Base-by-base conservation (phyloP, 1,140 invertebrate species). In the Danaus plexippus region DNA sequence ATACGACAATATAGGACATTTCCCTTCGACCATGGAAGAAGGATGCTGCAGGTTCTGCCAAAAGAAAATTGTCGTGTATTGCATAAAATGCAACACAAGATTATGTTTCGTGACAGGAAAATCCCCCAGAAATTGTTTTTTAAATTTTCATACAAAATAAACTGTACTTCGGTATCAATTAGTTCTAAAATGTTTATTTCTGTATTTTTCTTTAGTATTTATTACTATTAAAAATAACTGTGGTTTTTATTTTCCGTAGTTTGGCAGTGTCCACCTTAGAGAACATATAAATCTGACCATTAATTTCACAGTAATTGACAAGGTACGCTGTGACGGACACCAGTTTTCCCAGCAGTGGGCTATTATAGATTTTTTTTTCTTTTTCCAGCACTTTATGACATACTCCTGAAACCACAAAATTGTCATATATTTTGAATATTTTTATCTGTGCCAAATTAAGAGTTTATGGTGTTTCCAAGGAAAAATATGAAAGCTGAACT, bases 391-490 rank as follows among this genome's bases (percentile, higher is more conserved):
- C 51, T 54, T 54, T 55, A 51, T 52, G 54, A 54, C 54, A 57
- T 54, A 60, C 42, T 9, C 50, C 43, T 53, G 54, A 64, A 59
- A 40, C 49, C 54, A 52, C 47, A 49, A 53, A 64, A 60, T 56
- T 57, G 54, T 60, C 47, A 57, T 47, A 54, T 60, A 54, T 60
- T 64, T 57, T 57, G 47, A 54, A 64, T 57, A 60, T 64, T 64
- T 64, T 64, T 64, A 54, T 56, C 50, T 40, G 47, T 60, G 57
- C 57, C 53, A 64, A 64, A 59, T 64, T 59, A 64, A 64, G 54
- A 57, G 57, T 62, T 76, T 57, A 60, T 83, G 44, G 66, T 79
- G 41, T 86, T 80, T 63, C 73, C 72, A 10, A 57, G 71, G 54
- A 66, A 67, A 64, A 54, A 54, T 10, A 54, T 54, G 45, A 54